Conservation (phyloP, 2,797 vertebrate species). For the Mormyrus proboscirostris region DNA sequence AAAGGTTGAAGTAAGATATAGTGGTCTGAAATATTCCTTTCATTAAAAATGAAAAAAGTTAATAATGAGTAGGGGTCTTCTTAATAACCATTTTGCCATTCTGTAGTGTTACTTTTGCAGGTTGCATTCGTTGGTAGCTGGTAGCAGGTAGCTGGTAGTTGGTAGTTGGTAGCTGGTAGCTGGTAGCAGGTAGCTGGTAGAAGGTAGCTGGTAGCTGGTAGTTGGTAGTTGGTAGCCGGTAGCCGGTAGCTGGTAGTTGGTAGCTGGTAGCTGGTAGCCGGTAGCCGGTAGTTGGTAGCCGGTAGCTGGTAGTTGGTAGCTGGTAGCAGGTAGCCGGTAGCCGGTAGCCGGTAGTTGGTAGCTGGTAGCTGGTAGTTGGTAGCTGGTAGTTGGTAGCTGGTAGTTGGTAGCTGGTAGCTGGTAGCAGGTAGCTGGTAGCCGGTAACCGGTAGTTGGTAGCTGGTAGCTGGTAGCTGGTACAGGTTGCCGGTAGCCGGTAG, state of each 20-base stretch:
- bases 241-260: not conserved
- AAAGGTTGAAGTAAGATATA: not conserved
- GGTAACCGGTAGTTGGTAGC: not conserved
- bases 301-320: not conserved
- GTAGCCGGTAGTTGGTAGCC: too few relatives aligned
- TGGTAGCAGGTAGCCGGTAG: not conserved
- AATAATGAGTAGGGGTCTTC: not conserved
- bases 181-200: too few relatives aligned
- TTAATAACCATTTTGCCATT: not conserved
- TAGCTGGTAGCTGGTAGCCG: not conserved
- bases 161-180: too few relatives aligned
- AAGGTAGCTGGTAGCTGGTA: not conserved
- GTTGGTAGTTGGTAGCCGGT: too few relatives aligned
- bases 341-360: too few relatives aligned
- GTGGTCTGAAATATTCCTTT: not conserved
- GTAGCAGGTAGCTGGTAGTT: not conserved
- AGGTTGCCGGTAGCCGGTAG: too few relatives aligned
- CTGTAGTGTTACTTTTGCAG: not conserved
- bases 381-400: not conserved
- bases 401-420: too few relatives aligned
- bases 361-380: not conserved
- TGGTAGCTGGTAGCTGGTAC: not conserved
- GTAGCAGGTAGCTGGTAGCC: too few relatives aligned
- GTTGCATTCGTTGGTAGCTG: not conserved
- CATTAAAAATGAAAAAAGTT: not conserved